Evolutionary conservation across 2,888 invertebrate genomes (phyloP).

Genomic region (Aphelenchoides bicaudatus): DNA sequence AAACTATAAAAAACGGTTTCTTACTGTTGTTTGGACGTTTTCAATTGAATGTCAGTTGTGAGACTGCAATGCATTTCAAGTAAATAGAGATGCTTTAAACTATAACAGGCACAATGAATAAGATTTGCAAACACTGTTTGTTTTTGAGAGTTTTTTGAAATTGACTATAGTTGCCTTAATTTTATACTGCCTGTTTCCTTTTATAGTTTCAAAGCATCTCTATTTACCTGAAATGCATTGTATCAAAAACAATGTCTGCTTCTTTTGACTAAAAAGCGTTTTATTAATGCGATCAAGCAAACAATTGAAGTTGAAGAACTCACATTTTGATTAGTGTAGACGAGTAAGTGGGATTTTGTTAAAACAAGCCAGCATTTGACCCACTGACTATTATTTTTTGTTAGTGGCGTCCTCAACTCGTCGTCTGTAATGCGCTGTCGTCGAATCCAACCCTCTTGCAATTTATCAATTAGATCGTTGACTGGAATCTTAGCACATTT

Average conservation of each 20-base stretch:
- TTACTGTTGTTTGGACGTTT: constrained; percentile 55
- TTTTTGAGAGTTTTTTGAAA: no score
- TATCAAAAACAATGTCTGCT: constrained; percentile 49
- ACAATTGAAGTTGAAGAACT: constrained; percentile 17
- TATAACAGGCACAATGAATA: no score
- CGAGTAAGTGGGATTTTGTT: constrained; percentile 38
- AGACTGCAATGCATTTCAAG: constrained; percentile 38
- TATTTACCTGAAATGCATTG: constrained; percentile 39
- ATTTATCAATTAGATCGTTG: constrained; percentile 18
- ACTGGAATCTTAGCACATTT: constrained; percentile 20
- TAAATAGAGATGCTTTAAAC: constrained; percentile 42
- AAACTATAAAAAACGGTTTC: constrained; percentile 12
- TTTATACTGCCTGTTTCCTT: no score
- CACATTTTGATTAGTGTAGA: constrained; percentile 48
- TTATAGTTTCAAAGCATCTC: no score
- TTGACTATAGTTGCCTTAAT: no score
- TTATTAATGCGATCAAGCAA: constrained; percentile 15
- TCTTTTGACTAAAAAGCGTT: constrained; percentile 34
- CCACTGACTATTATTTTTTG: constrained; percentile 39
- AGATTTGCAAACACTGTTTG: no score
- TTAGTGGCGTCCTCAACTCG: not conserved
- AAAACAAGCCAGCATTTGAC: constrained; percentile 53
- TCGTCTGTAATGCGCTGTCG: constrained; percentile 18
- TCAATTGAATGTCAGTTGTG: constrained; percentile 43
- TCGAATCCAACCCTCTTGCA: constrained; percentile 29